Conservation (phyloP, 2,797 vertebrate genomes). For the Pipistrellus pipistrellus region DNA sequence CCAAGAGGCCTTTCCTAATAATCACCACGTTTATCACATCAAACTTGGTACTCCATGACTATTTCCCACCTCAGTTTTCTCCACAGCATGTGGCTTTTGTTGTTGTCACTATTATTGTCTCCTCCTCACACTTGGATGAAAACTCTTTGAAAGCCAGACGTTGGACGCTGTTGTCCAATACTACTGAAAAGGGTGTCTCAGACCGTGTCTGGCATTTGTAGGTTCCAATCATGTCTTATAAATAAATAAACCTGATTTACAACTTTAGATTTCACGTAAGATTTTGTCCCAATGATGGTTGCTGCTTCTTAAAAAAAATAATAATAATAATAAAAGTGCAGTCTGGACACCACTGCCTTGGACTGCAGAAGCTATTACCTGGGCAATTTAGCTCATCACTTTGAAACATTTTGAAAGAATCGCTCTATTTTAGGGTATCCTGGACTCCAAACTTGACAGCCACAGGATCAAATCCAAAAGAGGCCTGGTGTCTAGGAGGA, state of each 20-base stretch:
- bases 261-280: background rate
- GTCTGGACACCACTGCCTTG: constrained; percentile 30
- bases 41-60: background rate
- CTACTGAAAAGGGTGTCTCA: background rate
- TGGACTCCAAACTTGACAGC: constrained; percentile 27
- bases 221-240: background rate
- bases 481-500: background rate
- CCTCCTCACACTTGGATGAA: background rate
- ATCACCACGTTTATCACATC: background rate
- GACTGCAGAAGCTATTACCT: constrained; percentile 52
- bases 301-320: constrained; percentile 26
- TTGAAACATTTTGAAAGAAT: constrained; percentile 72
- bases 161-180: background rate
- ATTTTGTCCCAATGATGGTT: constrained; percentile 29
- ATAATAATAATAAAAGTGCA: background rate
- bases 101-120: background rate
- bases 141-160: background rate
- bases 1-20: background rate
- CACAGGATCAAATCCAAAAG: background rate
- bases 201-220: background rate
- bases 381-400: constrained; percentile 29
- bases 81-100: background rate
- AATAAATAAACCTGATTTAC: constrained; percentile 26
- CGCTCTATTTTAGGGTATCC: constrained; percentile 66
- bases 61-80: background rate